These are phyloP conservation scores for Leuciscus idus DNA, from an alignment of 2,113 vertebrate species.

Conservation along the genomic window DNA sequence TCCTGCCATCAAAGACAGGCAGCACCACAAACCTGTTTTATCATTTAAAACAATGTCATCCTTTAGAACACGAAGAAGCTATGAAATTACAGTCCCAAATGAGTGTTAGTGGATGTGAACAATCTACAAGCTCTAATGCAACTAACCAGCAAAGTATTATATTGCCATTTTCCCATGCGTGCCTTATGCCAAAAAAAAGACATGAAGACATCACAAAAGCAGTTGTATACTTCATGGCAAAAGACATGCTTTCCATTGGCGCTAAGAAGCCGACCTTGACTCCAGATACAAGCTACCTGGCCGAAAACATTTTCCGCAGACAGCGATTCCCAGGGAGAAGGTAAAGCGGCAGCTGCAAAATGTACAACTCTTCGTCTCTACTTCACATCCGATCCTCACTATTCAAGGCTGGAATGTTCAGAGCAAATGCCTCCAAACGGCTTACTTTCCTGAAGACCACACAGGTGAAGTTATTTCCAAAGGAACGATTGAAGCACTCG, in stretches of 20 bases:
- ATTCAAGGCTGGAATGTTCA: too few species aligned
- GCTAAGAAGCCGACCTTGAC: background rate
- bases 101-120: background rate
- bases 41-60: background rate
- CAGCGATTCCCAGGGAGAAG: background rate
- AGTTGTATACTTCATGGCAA: slow-evolving; percentile 13
- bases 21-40: background rate
- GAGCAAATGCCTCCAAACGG: too few species aligned
- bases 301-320: background rate
- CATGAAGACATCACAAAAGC: background rate
- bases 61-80: background rate
- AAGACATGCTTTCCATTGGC: slow-evolving; percentile 17
- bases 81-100: background rate
- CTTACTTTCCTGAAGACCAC: too few species aligned
- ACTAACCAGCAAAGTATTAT: background rate
- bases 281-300: background rate
- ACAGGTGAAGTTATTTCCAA: background rate
- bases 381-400: background rate
- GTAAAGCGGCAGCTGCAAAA: background rate
- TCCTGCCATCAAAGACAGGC: background rate
- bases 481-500: background rate
- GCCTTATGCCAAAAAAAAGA: too few species aligned
- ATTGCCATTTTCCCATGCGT: too few species aligned
- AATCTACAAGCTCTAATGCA: background rate
- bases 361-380: background rate